phyloP scores from a whole-genome alignment of 2,113 vertebrate species.

The Scartelaos histophorus region DNA sequence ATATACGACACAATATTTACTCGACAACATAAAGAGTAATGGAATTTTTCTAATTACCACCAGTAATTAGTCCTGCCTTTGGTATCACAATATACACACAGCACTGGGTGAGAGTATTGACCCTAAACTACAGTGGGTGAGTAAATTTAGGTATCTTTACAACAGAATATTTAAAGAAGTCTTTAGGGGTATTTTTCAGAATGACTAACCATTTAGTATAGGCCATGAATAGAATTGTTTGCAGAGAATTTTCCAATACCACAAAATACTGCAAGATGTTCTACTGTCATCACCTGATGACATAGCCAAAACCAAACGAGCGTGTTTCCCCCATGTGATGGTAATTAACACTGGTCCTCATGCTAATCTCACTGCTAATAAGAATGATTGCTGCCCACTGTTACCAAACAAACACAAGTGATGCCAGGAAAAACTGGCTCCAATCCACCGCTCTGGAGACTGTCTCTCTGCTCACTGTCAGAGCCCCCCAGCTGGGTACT shows the following conservation, averaged over 20 bases:
- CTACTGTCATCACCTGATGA: conserved; percentile 67
- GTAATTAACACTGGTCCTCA: conserved; percentile 65
- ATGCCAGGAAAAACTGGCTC: conserved; percentile 62
- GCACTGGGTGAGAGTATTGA: background rate
- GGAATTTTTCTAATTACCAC: background rate
- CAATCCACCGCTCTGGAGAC: conserved; percentile 26
- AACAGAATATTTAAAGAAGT: background rate
- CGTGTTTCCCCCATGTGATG: conserved; percentile 60
- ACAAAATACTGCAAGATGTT: conserved; percentile 78
- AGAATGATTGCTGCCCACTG: conserved; percentile 39
- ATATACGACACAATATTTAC: background rate
- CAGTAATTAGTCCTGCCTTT: background rate
- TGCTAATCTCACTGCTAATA: conserved; percentile 60
- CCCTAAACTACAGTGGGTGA: background rate
- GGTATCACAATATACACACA: background rate
- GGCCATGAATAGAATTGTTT: conserved; percentile 58
- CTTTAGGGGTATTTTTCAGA: conserved; percentile 22
- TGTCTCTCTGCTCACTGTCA: conserved; percentile 34
- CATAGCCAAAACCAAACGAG: conserved; percentile 49
- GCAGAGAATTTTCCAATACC: conserved; percentile 64
- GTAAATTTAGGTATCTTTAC: background rate
- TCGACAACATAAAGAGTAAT: background rate
- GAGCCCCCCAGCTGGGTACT: background rate
- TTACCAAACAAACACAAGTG: conserved; percentile 40
- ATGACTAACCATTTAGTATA: conserved; percentile 37